Evolutionary conservation across 2,797 vertebrate species (phyloP), one percentile per base, ranked within the genome.

Genomic region (Chaenodraco wilsoni): DNA sequence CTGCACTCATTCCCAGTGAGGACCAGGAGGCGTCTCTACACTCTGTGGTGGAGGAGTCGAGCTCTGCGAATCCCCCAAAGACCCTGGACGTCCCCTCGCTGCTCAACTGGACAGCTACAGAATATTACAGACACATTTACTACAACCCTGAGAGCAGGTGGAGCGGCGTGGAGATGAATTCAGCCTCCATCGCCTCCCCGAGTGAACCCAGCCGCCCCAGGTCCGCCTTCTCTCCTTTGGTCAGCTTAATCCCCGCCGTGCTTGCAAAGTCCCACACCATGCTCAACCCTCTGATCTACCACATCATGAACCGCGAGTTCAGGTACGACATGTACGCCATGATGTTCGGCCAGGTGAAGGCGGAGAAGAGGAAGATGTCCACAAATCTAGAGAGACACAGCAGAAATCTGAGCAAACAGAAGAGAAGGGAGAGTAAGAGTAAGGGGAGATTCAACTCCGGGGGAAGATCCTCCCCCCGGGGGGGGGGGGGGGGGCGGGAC

Each of bases 221-320:
- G 52, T 9, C 5, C 0, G 1, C 45, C 45, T 89, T 92, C 15
- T 66, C 78, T 4, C 90, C 85, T 8, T 54, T 86, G 1, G 63
- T 89, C 74, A 87, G 79, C 14, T 69, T 92, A 41, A 87, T 91
- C 62, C 91, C 91, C 0, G 86, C 83, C 1, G 62, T 93, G 74
- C 71, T 93, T 9, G 92, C 91, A 43, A 93, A 93, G 59, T 92
- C 89, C 41, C 90, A 92, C 87, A 87, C 86, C 66, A 87, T 92
- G 89, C 77, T 92, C n/a, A 92, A 93, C 75, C 91, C 91, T 19
- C 72, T 92, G 41, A 90, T 92, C 71, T 93, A 91, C 75, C 92
- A 93, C 66, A 84, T 91, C 49, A 91, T 92, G 91, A 91, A 90
- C 74, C 78, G 50, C 5, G 88, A 92, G 68, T 92, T 92, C 74